Evolutionary conservation across 1,140 invertebrate species (phyloP).

Genomic region (Drosophila malerkotliana): DNA sequence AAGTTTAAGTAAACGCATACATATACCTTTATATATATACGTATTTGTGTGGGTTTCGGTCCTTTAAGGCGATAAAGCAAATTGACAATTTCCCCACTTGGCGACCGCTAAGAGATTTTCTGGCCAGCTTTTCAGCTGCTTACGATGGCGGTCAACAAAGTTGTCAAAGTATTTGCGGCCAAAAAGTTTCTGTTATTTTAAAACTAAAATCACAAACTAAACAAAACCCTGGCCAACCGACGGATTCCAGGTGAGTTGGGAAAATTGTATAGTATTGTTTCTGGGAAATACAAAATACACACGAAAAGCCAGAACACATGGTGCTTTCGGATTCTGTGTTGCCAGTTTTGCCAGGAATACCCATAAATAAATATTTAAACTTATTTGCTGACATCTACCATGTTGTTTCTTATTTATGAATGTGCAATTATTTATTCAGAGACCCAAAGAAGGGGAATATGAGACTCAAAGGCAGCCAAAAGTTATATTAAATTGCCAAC

Average conservation of each 20-base stretch:
- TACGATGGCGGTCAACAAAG: slow-evolving; percentile 33
- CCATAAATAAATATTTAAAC: slow-evolving; percentile 2
- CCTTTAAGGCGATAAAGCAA: slow-evolving; percentile 64
- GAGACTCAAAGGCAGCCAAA: background rate
- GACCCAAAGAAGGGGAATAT: background rate
- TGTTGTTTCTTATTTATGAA: slow-evolving; percentile 2
- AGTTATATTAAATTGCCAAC: background rate
- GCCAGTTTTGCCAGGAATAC: background rate
- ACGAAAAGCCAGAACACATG: background rate
- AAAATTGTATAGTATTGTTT: slow-evolving; percentile 16
- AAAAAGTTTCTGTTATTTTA: slow-evolving; percentile 59
- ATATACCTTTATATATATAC: background rate
- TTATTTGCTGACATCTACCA: slow-evolving; percentile 5
- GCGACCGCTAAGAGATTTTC: slow-evolving; percentile 32
- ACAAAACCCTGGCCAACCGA: slow-evolving; percentile 37
- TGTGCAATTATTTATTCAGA: slow-evolving; percentile 6
- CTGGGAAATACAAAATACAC: slow-evolving; percentile 20
- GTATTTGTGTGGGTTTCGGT: slow-evolving; percentile 9
- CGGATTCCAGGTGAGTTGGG: slow-evolving; percentile 14
- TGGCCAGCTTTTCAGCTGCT: slow-evolving; percentile 46
- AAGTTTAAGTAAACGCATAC: slow-evolving; percentile 6
- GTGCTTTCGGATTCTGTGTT: background rate
- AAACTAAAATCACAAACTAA: slow-evolving; percentile 70
- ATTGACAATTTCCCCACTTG: slow-evolving; percentile 60
- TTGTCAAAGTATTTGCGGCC: slow-evolving; percentile 61